Percentiles rank a stretch among this genome's conserved stretches.
These are phyloP conservation scores for Ctenochaetus hawaiiensis DNA, from an alignment of 2,797 vertebrate genomes.

Conservation along the genomic window DNA sequence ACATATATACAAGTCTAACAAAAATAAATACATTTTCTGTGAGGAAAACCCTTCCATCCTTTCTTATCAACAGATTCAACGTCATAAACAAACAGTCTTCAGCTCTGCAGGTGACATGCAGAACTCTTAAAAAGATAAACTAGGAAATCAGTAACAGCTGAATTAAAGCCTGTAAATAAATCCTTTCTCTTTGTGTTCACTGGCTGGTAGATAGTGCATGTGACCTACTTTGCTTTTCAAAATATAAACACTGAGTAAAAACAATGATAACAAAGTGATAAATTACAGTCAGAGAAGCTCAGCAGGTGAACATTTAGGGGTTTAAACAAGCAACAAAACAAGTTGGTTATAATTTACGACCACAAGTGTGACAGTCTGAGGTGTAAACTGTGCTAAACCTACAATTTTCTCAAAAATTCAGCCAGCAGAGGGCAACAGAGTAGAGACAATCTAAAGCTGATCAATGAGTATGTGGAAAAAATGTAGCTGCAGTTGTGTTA, in stretches of 20 bases:
- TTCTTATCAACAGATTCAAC: conserved; percentile 18
- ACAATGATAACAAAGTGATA: neutral
- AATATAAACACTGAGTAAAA: conserved; percentile 5
- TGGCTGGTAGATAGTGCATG: conserved; percentile 3
- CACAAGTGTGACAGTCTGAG: neutral
- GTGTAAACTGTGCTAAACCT: neutral
- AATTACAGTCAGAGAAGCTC: neutral
- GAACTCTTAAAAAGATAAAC: neutral
- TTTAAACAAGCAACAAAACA: conserved; percentile 11
- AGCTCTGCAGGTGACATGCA: neutral
- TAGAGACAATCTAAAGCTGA: conserved; percentile 6
- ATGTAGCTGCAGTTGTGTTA: neutral
- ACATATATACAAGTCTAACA: conserved; percentile 31
- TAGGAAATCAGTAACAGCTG: neutral
- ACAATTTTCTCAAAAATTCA: neutral
- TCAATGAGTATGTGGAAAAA: neutral
- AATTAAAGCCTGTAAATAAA: neutral
- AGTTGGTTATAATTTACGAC: neutral
- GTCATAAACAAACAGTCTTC: conserved; percentile 22
- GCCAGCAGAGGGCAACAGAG: conserved; percentile 70
- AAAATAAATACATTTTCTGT: conserved; percentile 59
- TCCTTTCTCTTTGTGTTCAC: neutral
- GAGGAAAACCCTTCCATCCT: conserved; percentile 7
- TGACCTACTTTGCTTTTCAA: conserved; percentile 14
- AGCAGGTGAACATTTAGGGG: neutral